Percentiles rank a stretch among this genome's conserved stretches.
Conservation (phyloP, 1,140 invertebrate genomes). For the Tetramorium alpestre region DNA sequence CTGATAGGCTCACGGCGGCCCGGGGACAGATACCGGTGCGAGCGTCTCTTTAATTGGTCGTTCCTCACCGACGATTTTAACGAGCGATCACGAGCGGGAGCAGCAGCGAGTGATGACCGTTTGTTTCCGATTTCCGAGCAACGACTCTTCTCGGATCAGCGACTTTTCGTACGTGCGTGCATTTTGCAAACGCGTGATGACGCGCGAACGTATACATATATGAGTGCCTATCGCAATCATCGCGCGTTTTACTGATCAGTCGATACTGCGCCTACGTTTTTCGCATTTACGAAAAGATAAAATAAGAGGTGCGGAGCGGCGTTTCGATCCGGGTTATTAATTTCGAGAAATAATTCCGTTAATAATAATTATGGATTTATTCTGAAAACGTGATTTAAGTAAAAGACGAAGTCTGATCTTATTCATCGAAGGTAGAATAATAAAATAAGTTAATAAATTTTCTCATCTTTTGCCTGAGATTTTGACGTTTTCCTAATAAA, state of each 20-base stretch:
- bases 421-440: not conserved
- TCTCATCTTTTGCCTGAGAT: not conserved
- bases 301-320: not conserved
- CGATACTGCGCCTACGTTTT: not conserved
- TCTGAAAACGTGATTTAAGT: not conserved
- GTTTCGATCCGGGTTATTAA: not conserved
- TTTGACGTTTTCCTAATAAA: not conserved
- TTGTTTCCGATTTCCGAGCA: conserved; percentile 64
- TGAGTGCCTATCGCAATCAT: not conserved
- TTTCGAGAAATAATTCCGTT: not conserved
- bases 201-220: not conserved
- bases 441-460: not conserved
- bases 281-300: not conserved
- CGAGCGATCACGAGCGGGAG: conserved; percentile 60
- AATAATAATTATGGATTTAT: not conserved
- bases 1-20: conserved; percentile 47
- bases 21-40: conserved; percentile 38
- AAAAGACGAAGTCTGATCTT: not conserved
- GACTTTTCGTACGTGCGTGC: conserved; percentile 37
- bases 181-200: conserved; percentile 1
- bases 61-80: conserved; percentile 73
- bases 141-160: conserved; percentile 64
- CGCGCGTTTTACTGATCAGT: conserved; percentile 28
- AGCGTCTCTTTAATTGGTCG: conserved; percentile 73
- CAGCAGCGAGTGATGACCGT: conserved; percentile 31